Base-by-base conservation (phyloP, 2,888 invertebrate genomes). In the Lagria hirta region DNA sequence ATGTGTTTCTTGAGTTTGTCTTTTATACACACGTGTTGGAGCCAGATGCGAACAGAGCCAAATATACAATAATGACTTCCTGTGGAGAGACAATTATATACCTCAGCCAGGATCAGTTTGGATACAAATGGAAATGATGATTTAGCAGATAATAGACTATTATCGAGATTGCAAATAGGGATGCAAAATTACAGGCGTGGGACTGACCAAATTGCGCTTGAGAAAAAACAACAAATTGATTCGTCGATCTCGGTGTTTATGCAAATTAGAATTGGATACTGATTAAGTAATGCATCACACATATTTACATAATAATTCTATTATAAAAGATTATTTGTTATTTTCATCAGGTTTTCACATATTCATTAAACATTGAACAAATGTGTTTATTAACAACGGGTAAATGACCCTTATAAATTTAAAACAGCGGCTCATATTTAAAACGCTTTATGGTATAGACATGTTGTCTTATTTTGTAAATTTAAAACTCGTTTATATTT, bases 1-100 rank as follows among this genome's bases (percentile, higher is more conserved):
- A n/a, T n/a, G n/a, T n/a, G n/a, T n/a, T n/a, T n/a, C n/a, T n/a
- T n/a, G n/a, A n/a, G n/a, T n/a, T n/a, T n/a, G n/a, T n/a, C n/a
- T n/a, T n/a, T n/a, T n/a, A 26, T 40, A 32, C 24, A 35, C 52
- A 49, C 51, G 53, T 53, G 53, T 56, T 55, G 58, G 20, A 44
- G 44, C 64, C 64, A 64, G 60, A 64, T 64, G 62, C 56, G 57
- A 43, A 33, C 55, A 36, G 53, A 48, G 43, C 49, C 51, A 50
- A 62, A 62, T 61, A 58, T 61, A 62, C 61, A 60, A 61, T 64
- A 62, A 62, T 64, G 62, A 64, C 61, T 62, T 64, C 64, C 64
- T 64, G 64, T 52, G 60, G 60, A 58, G 61, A 61, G 61, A 64
- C 62, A 62, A 64, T 64, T 62, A 62, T 62, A 60, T 53, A 57